A percentile compares a stretch with the other conserved stretches of the same genome.
Evolutionary conservation across 2,113 vertebrate genomes (phyloP).

Genomic region (Cathartes aura): DNA sequence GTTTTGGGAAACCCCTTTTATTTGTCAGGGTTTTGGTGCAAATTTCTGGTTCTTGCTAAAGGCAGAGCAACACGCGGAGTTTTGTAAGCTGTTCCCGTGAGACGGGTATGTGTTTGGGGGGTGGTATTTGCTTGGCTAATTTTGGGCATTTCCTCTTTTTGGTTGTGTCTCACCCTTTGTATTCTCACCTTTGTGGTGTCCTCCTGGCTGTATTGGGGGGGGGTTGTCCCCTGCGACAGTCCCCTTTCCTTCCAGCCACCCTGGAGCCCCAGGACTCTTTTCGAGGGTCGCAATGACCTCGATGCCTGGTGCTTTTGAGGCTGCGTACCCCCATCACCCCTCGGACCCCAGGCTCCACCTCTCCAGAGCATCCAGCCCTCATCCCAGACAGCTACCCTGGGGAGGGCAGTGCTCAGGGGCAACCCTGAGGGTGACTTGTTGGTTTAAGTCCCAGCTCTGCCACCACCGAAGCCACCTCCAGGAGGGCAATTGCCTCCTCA

Average conservation of each 20-base stretch:
- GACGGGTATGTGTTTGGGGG: accelerated
- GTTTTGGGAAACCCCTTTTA: background rate
- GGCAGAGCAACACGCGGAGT: background rate
- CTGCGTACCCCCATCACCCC: background rate
- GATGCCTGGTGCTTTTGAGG: accelerated
- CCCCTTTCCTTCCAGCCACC: background rate
- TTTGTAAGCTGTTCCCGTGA: background rate
- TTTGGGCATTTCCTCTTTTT: background rate
- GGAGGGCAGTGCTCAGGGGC: background rate
- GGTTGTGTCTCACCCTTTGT: background rate
- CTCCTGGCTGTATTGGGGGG: background rate
- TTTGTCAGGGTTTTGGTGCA: background rate
- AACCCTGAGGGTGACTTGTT: background rate
- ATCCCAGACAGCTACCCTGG: background rate
- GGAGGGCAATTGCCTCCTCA: constrained; percentile 28
- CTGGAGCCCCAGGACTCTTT: background rate
- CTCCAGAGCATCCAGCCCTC: background rate
- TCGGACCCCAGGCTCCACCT: background rate
- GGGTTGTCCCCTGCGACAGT: background rate
- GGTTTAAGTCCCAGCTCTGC: background rate
- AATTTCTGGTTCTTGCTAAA: background rate
- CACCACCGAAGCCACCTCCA: background rate
- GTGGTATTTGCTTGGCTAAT: background rate
- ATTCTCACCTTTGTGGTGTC: background rate
- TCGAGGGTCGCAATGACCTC: background rate